phyloP scores from a whole-genome alignment of 1,140 invertebrate species.

The Mylabris phalerata region DNA sequence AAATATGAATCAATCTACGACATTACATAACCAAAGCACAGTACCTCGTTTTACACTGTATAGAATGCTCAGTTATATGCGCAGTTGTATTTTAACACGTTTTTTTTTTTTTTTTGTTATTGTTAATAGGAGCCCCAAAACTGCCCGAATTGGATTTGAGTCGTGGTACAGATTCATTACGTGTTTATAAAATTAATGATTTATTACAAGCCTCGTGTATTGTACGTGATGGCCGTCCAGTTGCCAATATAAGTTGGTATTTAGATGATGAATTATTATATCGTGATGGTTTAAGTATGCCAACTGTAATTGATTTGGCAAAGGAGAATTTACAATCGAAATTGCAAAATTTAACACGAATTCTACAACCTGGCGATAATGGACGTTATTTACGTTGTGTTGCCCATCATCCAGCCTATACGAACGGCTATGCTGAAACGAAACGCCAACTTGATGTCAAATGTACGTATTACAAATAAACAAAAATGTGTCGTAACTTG shows the following conservation, averaged over 20 bases:
- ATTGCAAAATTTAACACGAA: constrained; percentile 56
- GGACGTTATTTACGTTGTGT: constrained; percentile 57
- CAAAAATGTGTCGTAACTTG: not conserved
- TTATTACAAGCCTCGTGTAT: constrained; percentile 56
- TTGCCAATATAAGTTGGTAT: constrained; percentile 63
- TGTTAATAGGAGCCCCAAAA: constrained; percentile 50
- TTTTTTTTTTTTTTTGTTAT: too few species aligned
- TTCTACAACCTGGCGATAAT: constrained; percentile 55
- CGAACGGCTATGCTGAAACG: constrained; percentile 42
- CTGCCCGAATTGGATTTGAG: constrained; percentile 50
- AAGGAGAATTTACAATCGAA: constrained; percentile 49
- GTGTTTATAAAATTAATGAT: constrained; percentile 52
- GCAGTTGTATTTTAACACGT: too few species aligned
- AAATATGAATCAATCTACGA: too few species aligned
- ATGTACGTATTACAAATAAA: constrained; percentile 47
- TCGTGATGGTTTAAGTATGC: constrained; percentile 48
- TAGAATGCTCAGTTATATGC: too few species aligned
- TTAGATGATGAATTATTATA: constrained; percentile 56
- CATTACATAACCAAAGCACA: too few species aligned
- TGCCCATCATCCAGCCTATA: constrained; percentile 55
- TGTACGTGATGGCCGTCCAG: constrained; percentile 60
- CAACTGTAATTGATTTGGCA: constrained; percentile 43
- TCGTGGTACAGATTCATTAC: constrained; percentile 39
- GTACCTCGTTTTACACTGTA: too few species aligned
- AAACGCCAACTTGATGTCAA: constrained; percentile 50